Conservation (phyloP, 2,888 invertebrate species). For the Plagodis dolabraria region DNA sequence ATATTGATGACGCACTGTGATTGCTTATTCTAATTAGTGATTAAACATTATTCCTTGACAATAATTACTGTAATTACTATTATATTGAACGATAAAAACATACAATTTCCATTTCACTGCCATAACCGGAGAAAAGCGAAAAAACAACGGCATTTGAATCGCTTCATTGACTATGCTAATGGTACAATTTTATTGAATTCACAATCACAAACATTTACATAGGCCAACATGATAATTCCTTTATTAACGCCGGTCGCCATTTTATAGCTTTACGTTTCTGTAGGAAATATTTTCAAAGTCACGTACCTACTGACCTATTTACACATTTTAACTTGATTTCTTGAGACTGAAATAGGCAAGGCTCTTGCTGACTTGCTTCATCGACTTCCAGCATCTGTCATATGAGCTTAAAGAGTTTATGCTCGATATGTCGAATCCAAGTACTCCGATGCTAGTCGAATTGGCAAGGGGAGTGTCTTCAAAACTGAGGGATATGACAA, state of each 20-base stretch:
- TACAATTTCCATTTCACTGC: constrained; percentile 17
- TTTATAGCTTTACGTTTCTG: constrained; percentile 11
- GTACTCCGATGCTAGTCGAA: too few species aligned
- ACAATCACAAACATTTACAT: constrained; percentile 20
- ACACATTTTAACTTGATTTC: too few species aligned
- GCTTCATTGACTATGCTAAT: constrained; percentile 28
- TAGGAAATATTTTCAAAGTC: background rate
- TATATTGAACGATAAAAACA: constrained; percentile 2
- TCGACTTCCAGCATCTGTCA: too few species aligned
- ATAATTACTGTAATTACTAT: background rate
- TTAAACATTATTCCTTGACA: background rate
- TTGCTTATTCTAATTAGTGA: too few species aligned
- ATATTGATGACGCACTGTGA: too few species aligned
- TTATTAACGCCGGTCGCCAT: constrained; percentile 7
- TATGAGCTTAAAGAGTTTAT: too few species aligned
- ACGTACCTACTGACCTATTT: background rate
- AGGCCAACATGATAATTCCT: constrained; percentile 14
- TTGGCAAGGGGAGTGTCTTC: too few species aligned
- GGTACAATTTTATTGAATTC: constrained; percentile 18
- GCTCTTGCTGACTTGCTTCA: too few species aligned
- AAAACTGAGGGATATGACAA: too few species aligned
- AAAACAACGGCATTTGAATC: constrained; percentile 20
- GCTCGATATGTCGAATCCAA: too few species aligned
- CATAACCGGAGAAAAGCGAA: constrained; percentile 21
- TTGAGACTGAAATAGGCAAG: too few species aligned